Evolutionary conservation across 2,888 invertebrate genomes (phyloP).

Genomic region (Hirudinaria manillensis): DNA sequence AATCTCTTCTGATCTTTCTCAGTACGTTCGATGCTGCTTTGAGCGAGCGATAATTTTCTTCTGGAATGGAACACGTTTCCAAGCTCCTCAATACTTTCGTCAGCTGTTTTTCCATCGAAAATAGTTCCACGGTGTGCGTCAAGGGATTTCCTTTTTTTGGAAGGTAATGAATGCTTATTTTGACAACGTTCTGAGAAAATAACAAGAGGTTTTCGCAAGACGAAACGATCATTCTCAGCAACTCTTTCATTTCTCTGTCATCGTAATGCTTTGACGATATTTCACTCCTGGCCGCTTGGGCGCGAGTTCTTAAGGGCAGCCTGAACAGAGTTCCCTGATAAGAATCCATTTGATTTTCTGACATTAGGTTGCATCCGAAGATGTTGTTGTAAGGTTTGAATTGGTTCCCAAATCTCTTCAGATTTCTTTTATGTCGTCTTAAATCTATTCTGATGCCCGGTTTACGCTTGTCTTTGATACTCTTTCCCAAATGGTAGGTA

Average conservation of each 20-base stretch:
- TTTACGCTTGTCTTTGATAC: constrained; percentile 41
- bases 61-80: constrained; percentile 16
- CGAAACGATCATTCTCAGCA: constrained; percentile 44
- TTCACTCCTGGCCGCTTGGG: constrained; percentile 45
- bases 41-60: constrained; percentile 23
- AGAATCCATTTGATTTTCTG: constrained; percentile 35
- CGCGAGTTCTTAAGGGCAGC: constrained; percentile 46
- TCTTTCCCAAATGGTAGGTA: constrained; percentile 43
- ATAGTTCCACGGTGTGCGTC: constrained; percentile 34
- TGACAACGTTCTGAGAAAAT: constrained; percentile 47
- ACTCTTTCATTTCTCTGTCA: constrained; percentile 41
- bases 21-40: constrained; percentile 22
- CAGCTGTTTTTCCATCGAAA: constrained; percentile 36
- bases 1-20: constrained; percentile 9
- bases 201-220: constrained; percentile 45
- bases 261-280: constrained; percentile 45
- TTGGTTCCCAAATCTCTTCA: constrained; percentile 43
- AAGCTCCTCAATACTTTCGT: constrained; percentile 38
- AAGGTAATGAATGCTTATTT: constrained; percentile 44
- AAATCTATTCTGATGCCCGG: constrained; percentile 44
- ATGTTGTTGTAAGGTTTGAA: constrained; percentile 46
- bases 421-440: constrained; percentile 38
- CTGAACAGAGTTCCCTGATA: constrained; percentile 48
- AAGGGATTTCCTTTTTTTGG: constrained; percentile 29
- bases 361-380: constrained; percentile 43